Percentiles rank a stretch among this genome's conserved stretches.
Evolutionary conservation across 2,113 vertebrate genomes (phyloP).

Genomic region (Oryctolagus cuniculus): mOryCun1.1 NC_091434.1:108337001-108337500

Average conservation of each 20-base stretch:
- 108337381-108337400: background rate
- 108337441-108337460: slow-evolving; percentile 10
- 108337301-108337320: background rate
- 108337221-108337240: slow-evolving; percentile 28
- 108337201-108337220: background rate
- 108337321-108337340: background rate
- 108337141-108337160: slow-evolving; percentile 7
- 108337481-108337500: slow-evolving; percentile 35
- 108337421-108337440: background rate
- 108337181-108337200: slow-evolving; percentile 16
- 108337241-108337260: background rate
- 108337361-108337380: background rate
- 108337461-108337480: slow-evolving; percentile 27
- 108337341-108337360: background rate
- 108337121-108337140: slow-evolving; percentile 6
- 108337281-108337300: background rate
- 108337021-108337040: background rate
- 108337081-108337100: background rate
- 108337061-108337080: background rate
- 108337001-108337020: slow-evolving; percentile 30
- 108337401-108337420: background rate
- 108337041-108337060: background rate
- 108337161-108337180: slow-evolving; percentile 4
- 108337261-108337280: background rate
- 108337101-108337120: background rate